Percentiles rank a stretch among this genome's conserved stretches.
Evolutionary conservation across 2,797 vertebrate genomes (phyloP).

Genomic region (Bufotes viridis): DNA sequence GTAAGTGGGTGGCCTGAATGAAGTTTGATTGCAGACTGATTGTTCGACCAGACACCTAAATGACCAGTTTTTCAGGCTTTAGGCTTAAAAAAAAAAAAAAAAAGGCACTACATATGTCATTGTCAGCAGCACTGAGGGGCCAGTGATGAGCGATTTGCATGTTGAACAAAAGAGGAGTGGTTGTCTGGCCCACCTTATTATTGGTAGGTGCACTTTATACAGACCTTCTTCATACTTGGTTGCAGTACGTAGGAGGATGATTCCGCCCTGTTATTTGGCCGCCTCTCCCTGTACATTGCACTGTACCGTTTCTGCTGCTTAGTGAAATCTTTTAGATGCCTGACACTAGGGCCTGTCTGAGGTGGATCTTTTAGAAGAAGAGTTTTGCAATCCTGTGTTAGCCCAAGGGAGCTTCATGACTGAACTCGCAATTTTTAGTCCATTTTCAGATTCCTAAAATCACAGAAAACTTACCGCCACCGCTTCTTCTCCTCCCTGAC

Average conservation of each 20-base stretch:
- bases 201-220: background rate
- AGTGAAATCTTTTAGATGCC: constrained; percentile 38
- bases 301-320: constrained; percentile 39
- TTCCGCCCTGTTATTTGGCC: constrained; percentile 39
- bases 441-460: constrained; percentile 29
- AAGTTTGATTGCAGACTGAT: no score
- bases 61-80: no score
- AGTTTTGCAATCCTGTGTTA: constrained; percentile 62
- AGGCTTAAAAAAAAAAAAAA: background rate
- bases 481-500: background rate
- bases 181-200: background rate
- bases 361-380: constrained; percentile 40
- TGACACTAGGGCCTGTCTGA: constrained; percentile 30
- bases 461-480: background rate
- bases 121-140: background rate
- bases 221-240: constrained; percentile 1
- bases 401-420: constrained; percentile 64
- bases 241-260: constrained; percentile 28
- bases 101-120: background rate
- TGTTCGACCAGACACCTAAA: no score
- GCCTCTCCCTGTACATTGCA: constrained; percentile 22
- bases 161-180: background rate
- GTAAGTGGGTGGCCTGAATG: no score
- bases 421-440: constrained; percentile 42
- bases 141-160: background rate